These are phyloP conservation scores for Capra hircus DNA, from an alignment of 2,113 vertebrate species.

Conservation along the genomic window DNA sequence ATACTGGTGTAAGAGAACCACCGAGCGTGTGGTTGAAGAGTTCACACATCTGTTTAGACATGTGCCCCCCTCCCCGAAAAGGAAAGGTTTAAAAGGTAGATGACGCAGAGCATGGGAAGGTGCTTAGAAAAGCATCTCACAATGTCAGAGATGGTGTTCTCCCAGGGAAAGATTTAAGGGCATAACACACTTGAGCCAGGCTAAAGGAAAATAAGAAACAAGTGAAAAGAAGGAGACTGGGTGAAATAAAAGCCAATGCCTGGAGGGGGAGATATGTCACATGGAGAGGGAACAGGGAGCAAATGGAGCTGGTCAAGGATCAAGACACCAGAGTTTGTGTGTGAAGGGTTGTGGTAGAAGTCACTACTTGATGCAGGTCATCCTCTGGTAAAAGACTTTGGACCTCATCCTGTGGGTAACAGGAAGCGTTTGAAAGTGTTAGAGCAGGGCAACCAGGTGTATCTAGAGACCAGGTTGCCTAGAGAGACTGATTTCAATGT, in stretches of 20 bases:
- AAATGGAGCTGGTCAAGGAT: background rate
- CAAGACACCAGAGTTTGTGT: background rate
- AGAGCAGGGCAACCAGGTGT: background rate
- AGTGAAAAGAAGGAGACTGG: background rate
- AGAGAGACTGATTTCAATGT: background rate
- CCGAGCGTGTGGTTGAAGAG: background rate
- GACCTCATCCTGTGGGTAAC: background rate
- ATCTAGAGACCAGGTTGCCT: background rate
- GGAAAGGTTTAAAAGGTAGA: background rate
- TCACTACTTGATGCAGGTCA: background rate
- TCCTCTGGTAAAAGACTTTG: background rate
- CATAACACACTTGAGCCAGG: background rate
- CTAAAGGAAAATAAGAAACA: background rate
- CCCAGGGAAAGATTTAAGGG: background rate
- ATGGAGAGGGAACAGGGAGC: background rate
- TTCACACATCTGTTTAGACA: background rate
- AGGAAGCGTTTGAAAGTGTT: background rate
- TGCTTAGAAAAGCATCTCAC: background rate
- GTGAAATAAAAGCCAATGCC: background rate
- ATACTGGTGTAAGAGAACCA: background rate
- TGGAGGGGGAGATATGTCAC: background rate
- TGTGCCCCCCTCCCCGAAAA: accelerated
- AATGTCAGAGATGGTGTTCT: background rate
- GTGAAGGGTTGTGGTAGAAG: background rate
- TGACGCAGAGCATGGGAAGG: background rate